A percentile compares a stretch with the other conserved stretches of the same genome.
These are phyloP conservation scores for Tragelaphus imberbis DNA, from an alignment of 2,113 vertebrate genomes.

Conservation along the genomic window DNA sequence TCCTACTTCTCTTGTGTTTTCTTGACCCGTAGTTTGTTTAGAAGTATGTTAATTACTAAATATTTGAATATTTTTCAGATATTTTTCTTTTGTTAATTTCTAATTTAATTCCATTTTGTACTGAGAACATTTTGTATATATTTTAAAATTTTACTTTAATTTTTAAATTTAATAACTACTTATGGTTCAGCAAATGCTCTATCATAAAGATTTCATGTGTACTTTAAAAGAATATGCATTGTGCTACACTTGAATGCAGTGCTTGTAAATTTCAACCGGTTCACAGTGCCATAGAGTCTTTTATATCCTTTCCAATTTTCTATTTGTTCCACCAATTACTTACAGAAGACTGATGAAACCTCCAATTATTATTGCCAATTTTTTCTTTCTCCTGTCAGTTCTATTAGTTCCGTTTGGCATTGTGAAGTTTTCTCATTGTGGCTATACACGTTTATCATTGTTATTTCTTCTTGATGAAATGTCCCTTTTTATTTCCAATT, in stretches of 20 bases:
- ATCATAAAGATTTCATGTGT: neutral
- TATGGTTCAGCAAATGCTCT: neutral
- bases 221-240: neutral
- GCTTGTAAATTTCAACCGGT: neutral
- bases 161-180: neutral
- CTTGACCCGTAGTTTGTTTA: neutral
- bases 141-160: neutral
- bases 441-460: neutral
- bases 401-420: neutral
- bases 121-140: neutral
- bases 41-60: neutral
- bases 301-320: neutral
- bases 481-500: neutral
- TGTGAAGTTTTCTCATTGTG: neutral
- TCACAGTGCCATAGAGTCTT: neutral
- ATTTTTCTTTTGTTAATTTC: neutral
- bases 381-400: neutral
- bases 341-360: neutral
- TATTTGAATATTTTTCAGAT: neutral
- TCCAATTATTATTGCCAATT: neutral
- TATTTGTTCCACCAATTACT: neutral
- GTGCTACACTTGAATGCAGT: neutral
- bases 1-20: neutral
- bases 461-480: neutral
- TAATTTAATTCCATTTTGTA: neutral